Conservation (phyloP, 2,888 invertebrate genomes). For the Hypsopygia costalis region DNA sequence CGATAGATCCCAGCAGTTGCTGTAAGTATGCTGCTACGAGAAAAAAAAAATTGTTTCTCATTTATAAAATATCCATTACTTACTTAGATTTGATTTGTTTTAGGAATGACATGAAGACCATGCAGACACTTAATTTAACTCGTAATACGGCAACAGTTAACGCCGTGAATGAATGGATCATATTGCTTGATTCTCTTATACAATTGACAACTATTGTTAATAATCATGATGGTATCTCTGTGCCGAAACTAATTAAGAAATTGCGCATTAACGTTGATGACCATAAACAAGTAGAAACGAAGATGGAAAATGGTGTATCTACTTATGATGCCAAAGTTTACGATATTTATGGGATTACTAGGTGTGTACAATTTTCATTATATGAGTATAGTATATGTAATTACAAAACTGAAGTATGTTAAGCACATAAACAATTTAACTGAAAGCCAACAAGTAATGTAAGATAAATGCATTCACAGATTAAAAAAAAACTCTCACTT, state of each 20-base stretch:
- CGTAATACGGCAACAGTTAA: conserved; percentile 25
- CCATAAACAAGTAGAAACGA: conserved; percentile 16
- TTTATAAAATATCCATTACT: neutral
- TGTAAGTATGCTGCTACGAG: no score
- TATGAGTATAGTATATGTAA: no score
- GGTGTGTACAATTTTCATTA: no score
- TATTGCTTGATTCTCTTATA: conserved; percentile 32
- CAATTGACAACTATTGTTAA: conserved; percentile 29
- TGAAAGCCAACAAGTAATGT: no score
- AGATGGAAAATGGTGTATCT: conserved; percentile 8
- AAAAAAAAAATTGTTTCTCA: no score
- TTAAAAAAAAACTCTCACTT: no score
- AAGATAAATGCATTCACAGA: no score
- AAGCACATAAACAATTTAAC: no score
- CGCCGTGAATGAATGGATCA: conserved; percentile 33
- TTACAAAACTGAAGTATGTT: no score
- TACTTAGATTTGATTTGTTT: neutral
- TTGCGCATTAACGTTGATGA: conserved; percentile 24
- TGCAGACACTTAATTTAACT: conserved; percentile 23
- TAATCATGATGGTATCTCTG: conserved; percentile 26
- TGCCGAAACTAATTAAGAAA: conserved; percentile 25
- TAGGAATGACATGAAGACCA: conserved; percentile 21
- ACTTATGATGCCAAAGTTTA: conserved; percentile 21
- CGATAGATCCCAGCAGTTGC: no score
- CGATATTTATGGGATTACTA: conserved; percentile 19